A percentile compares a stretch with the other conserved stretches of the same genome.
phyloP scores from a whole-genome alignment of 2,888 invertebrate species.

The Aphodius granarius region DNA sequence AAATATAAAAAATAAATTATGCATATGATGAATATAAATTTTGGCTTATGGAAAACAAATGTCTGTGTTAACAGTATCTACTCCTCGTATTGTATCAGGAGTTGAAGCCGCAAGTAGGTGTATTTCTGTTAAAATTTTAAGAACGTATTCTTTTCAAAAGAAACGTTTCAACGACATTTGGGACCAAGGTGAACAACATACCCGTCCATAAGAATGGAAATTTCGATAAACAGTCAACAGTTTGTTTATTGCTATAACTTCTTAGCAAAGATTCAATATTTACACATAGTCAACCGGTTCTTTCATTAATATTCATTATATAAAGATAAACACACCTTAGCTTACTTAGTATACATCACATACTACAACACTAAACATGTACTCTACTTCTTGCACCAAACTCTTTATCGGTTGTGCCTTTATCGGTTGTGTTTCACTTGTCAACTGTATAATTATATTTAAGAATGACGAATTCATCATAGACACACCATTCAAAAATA shows the following conservation, averaged over 20 bases:
- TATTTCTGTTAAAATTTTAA: not conserved
- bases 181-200: not conserved
- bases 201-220: not conserved
- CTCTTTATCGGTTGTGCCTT: not conserved
- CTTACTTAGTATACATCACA: not conserved
- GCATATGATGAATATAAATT: not conserved
- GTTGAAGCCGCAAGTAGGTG: not conserved
- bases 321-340: not conserved
- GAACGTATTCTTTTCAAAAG: not conserved
- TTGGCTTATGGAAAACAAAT: not conserved
- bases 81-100: not conserved
- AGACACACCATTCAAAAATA: not conserved
- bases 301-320: not conserved
- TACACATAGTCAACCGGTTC: not conserved
- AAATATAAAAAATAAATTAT: not conserved
- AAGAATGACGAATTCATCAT: not conserved
- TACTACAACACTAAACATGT: not conserved
- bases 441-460: not conserved
- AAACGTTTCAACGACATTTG: not conserved
- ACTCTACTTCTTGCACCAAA: not conserved
- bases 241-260: not conserved
- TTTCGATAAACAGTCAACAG: not conserved
- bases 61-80: not conserved
- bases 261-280: not conserved
- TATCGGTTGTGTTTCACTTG: not conserved